A percentile compares a stretch with the other conserved stretches of the same genome.
Evolutionary conservation across 2,797 vertebrate species (phyloP).

Genomic region (Limosa lapponica): DNA sequence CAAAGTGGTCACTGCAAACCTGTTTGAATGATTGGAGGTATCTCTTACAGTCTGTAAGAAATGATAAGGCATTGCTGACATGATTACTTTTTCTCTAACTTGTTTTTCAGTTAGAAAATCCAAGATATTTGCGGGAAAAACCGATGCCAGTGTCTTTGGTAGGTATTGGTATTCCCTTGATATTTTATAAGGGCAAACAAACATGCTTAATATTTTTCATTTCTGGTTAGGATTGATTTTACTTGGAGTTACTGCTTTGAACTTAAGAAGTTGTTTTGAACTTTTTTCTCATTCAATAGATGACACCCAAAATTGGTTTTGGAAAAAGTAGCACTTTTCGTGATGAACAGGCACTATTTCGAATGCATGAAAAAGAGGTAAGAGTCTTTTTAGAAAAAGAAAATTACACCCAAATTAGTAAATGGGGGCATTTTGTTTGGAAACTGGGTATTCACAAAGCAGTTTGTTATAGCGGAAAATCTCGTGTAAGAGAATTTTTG

Average conservation of each 20-base stretch:
- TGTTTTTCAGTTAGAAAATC: constrained; percentile 89
- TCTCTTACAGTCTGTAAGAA: neutral
- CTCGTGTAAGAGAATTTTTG: neutral
- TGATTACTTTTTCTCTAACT: neutral
- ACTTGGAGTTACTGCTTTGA: neutral
- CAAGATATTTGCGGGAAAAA: constrained; percentile 90
- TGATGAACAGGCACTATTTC: constrained; percentile 70
- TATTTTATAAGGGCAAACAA: constrained; percentile 38
- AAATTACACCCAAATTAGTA: neutral
- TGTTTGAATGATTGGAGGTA: neutral
- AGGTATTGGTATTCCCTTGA: constrained; percentile 75
- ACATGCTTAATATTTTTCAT: constrained; percentile 14
- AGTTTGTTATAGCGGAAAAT: neutral
- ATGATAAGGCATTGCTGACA: neutral
- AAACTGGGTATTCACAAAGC: neutral
- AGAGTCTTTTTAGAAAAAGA: neutral
- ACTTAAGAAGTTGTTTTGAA: neutral
- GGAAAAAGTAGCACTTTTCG: constrained; percentile 73
- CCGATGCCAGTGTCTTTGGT: constrained; percentile 86
- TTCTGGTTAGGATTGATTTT: constrained; percentile 42
- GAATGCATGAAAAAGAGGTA: constrained; percentile 85
- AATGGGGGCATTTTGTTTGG: neutral
- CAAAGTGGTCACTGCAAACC: neutral
- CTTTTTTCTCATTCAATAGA: constrained; percentile 80
- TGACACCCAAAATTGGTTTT: constrained; percentile 78